Evolutionary conservation across 2,113 vertebrate genomes (phyloP).

Genomic region (Periophthalmus modestus): DNA sequence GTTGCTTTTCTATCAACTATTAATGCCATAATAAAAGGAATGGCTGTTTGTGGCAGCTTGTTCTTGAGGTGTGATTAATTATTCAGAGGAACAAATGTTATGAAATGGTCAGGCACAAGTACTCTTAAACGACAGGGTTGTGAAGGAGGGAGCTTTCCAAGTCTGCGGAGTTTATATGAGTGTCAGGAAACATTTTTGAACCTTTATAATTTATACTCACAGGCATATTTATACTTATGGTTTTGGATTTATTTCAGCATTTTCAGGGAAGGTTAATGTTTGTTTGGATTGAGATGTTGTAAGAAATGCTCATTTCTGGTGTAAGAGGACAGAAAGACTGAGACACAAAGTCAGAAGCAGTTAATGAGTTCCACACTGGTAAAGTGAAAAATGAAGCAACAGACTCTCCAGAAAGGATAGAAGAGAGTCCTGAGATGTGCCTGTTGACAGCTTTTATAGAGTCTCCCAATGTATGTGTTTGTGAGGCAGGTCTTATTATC

Average conservation of each 20-base stretch:
- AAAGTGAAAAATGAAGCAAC: no score
- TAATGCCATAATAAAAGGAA: not conserved
- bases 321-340: no score
- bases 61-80: not conserved
- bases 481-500: no score
- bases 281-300: not conserved
- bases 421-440: no score
- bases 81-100: slow-evolving; percentile 4
- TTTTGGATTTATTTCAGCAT: not conserved
- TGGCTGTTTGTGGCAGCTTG: not conserved
- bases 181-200: not conserved
- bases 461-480: no score
- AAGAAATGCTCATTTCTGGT: no score
- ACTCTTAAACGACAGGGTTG: not conserved
- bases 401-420: no score
- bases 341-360: no score
- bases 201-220: not conserved
- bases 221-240: no score
- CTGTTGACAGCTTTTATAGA: no score
- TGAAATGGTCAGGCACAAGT: not conserved
- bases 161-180: not conserved
- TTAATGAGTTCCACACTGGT: no score
- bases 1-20: not conserved
- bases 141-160: not conserved
- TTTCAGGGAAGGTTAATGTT: not conserved